Evolutionary conservation across 2,113 vertebrate species (phyloP).

Genomic region (Pionites leucogaster): DNA sequence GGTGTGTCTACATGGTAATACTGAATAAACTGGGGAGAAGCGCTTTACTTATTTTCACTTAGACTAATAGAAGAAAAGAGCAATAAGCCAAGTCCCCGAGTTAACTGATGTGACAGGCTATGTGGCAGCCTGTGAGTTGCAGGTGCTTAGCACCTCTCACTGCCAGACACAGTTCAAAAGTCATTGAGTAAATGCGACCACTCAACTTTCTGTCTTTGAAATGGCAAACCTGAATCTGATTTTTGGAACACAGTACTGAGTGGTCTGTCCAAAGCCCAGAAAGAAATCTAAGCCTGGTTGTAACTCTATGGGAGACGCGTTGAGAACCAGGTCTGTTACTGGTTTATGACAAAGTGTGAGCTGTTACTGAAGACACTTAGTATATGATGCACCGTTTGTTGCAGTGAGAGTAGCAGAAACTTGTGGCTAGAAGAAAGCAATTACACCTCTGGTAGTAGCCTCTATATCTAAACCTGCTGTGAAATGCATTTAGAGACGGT

Average conservation of each 20-base stretch:
- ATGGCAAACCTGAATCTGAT: background rate
- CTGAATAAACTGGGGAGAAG: background rate
- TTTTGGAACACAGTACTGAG: background rate
- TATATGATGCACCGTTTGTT: background rate
- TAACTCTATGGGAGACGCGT: background rate
- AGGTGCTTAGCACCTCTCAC: background rate
- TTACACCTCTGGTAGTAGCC: background rate
- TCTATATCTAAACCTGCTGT: background rate
- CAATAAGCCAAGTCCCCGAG: background rate
- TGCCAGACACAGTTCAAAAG: background rate
- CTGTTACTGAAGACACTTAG: background rate
- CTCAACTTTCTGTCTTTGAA: background rate
- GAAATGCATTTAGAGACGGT: background rate
- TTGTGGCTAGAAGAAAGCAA: accelerated
- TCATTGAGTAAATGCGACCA: background rate
- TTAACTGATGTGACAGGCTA: background rate
- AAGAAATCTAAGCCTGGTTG: background rate
- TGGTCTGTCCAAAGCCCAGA: background rate
- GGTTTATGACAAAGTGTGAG: background rate
- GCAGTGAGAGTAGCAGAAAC: background rate
- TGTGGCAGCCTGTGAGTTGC: background rate
- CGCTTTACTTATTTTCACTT: accelerated
- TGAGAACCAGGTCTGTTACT: background rate
- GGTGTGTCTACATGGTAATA: background rate
- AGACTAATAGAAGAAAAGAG: background rate